Base-by-base conservation (phyloP, 2,113 vertebrate species). In the Phrynocephalus versicolor region DNA sequence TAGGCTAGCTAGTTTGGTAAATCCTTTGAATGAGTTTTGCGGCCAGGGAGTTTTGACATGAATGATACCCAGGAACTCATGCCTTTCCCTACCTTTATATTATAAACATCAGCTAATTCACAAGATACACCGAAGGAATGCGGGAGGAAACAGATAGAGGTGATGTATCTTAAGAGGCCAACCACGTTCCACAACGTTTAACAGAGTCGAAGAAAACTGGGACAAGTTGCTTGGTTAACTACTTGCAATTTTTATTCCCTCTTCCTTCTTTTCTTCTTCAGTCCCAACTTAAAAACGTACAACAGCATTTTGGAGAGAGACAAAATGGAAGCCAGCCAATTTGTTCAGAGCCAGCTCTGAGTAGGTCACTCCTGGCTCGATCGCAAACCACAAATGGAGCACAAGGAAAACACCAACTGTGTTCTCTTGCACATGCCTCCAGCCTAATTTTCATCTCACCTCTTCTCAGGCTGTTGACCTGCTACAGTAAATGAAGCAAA, bases 331-430 rank as follows among this genome's bases (percentile, higher is more conserved):
- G 60, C 45, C 76, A 71, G 90, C 83, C 91, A 94, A 83, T 74
- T 70, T 86, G 77, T 80, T 84, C 85, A 58, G 81, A 87, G 90
- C 90, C 91, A 95, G 73, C 79, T 89, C 83, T 0, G 73, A 91
- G 85, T 58, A 92, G 92, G 89, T 92, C 92, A 92, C 88, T 77
- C 85, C 88, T 93, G 92, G 91, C 93, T 92, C 91, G 45, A 86
- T 79, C 78, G 89, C 88, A 88, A 87, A 90, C 76, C 90, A 81
- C 90, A 94, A 93, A 85, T 0, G 0, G 86, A 91, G 91, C 79
- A 75, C 79, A 90, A 90, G 87, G 87, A 92, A 92, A 85, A 89
- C 74, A 58, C 83, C 79, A 78, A 82, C 84, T 84, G 88, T 79
- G 85, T 81, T 51, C 84, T 78, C 57, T 64, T 3, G 4, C 58